Evolutionary conservation across 2,888 invertebrate species (phyloP), one percentile per base, ranked within the genome.

Genomic region (Barypeithes pellucidus): DNA sequence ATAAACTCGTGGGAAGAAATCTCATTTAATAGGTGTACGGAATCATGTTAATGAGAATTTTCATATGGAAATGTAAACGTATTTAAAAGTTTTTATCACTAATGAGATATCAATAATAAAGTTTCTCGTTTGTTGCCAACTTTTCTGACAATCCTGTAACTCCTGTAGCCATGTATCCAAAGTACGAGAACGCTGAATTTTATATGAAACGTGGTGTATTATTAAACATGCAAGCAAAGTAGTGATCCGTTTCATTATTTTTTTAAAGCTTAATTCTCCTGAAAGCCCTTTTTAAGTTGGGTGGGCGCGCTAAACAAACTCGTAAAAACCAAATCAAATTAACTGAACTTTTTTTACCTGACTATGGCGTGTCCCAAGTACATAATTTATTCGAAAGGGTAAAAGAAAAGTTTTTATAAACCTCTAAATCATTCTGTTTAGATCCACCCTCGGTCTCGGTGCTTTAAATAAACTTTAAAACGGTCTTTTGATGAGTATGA

Each of bases 331-430:
- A 57, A 57, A 57, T 57, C 54, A 57, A 57, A 57, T 57, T 57
- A 33, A 57, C 54, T 57, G 33, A 57, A 57, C 57, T 52, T 52
- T 52, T 52, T 50, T 57, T 68, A 68, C 68, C 68, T 68, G 68
- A 18, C 50, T 36, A 41, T 68, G 68, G 68, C 61, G 68, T 68
- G 68, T 61, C 52, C 41, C 50, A 50, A 47, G 36, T 61, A 60
- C 68, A 68, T 68, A 68, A 61, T 61, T 68, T 68, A 68, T 61
- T 43, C 43, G 14, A 61, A 61, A 61, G 61, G 61, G 41, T 61
- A 36, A 68, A 24, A 61, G 54, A 60, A 61, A 50, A 68, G 33
- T 60, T 61, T 60, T 68, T 68, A 24, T 45, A 41, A 47, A 22
- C 50, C 68, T 60, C 36, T 68, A 68, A 68, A 68, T 68, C 68